Percentiles rank a stretch among this genome's conserved stretches.
Conservation (phyloP, 2,113 vertebrate genomes). For the Loxodonta africana region DNA sequence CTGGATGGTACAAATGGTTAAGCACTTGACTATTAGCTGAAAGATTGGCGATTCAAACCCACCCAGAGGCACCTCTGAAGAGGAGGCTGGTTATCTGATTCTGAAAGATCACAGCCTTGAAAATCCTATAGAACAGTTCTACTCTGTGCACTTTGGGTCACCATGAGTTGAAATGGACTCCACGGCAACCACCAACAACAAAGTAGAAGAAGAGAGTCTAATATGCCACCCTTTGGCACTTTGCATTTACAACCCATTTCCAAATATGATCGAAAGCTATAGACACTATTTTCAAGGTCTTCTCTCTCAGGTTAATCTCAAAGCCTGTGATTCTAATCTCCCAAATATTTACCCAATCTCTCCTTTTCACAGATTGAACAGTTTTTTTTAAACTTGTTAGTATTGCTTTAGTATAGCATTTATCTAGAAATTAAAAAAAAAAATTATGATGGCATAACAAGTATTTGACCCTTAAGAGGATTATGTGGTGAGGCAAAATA, state of each 20-base stretch:
- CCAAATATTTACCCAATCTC: neutral
- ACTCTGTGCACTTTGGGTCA: neutral
- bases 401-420: neutral
- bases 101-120: neutral
- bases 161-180: neutral
- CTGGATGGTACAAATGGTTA: too few species aligned
- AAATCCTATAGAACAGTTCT: neutral
- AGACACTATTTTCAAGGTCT: neutral
- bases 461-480: neutral
- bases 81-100: neutral
- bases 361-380: neutral
- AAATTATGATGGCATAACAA: neutral
- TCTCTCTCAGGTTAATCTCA: neutral
- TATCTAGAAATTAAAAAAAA: constrained; percentile 3
- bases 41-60: neutral
- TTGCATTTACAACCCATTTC: neutral
- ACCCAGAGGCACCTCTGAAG: neutral
- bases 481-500: neutral
- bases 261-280: neutral
- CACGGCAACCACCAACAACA: neutral
- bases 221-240: neutral
- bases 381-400: constrained; percentile 63
- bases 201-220: neutral
- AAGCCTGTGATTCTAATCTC: neutral
- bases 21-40: too few species aligned